Percentiles rank a stretch among this genome's conserved stretches.
These are phyloP conservation scores for Bombus ignitus DNA, from an alignment of 1,140 invertebrate genomes.

Conservation along the genomic window DNA sequence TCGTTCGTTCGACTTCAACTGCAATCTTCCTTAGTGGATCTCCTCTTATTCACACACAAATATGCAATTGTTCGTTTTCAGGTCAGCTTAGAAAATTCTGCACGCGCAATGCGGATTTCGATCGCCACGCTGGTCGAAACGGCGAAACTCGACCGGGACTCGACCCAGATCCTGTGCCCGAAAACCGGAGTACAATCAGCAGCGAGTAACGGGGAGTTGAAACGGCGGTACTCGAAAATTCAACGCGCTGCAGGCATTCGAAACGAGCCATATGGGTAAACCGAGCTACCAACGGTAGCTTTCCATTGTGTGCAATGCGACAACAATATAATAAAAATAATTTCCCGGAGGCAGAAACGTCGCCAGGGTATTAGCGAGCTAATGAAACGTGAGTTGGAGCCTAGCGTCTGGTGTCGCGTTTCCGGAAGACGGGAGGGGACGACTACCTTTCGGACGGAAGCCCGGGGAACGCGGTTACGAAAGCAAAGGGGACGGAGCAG, in stretches of 20 bases:
- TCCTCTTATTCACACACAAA: not conserved
- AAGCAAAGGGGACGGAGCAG: not conserved
- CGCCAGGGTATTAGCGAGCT: slow-evolving; percentile 62
- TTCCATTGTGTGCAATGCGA: slow-evolving; percentile 8
- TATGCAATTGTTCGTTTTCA: not conserved
- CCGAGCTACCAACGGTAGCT: not conserved
- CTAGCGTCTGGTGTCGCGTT: slow-evolving; percentile 61
- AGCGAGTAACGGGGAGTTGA: not conserved
- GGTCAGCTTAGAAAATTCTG: not conserved
- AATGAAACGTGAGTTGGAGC: slow-evolving; percentile 69
- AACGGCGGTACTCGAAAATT: not conserved
- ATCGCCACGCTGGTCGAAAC: not conserved
- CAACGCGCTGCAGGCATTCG: not conserved
- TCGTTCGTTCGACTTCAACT: no score
- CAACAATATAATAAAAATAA: slow-evolving; percentile 45
- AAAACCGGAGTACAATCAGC: slow-evolving; percentile 21
- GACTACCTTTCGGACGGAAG: slow-evolving; percentile 17
- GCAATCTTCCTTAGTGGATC: not conserved
- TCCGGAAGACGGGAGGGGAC: slow-evolving; percentile 59
- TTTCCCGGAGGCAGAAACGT: slow-evolving; percentile 41
- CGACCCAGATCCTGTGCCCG: not conserved
- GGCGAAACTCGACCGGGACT: no score
- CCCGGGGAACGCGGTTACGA: not conserved
- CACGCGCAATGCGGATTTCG: slow-evolving; percentile 4
- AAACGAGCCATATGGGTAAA: slow-evolving; percentile 35